A percentile compares a stretch with the other conserved stretches of the same genome.
These are phyloP conservation scores for Corapipo altera DNA, from an alignment of 2,113 vertebrate species.

Conservation along the genomic window DNA sequence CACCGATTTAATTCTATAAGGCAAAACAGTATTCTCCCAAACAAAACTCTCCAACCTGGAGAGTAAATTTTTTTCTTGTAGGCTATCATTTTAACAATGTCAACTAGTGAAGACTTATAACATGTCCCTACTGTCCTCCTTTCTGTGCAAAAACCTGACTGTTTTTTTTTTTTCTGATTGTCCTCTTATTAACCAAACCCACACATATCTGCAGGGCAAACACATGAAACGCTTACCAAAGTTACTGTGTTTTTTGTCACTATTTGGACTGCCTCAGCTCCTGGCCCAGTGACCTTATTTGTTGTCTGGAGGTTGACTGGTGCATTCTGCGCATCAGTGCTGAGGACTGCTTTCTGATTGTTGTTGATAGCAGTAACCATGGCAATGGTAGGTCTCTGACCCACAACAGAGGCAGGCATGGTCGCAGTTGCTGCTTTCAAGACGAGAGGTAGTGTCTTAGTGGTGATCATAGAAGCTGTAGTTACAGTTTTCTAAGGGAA, in stretches of 20 bases:
- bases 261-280: slow-evolving; percentile 89
- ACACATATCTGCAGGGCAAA: background rate
- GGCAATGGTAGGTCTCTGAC: slow-evolving; percentile 91
- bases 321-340: slow-evolving; percentile 87
- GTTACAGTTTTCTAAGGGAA: slow-evolving; percentile 89
- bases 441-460: slow-evolving; percentile 99
- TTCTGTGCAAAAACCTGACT: background rate
- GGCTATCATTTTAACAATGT: background rate
- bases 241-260: slow-evolving; percentile 94
- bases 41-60: background rate
- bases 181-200: background rate
- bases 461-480: slow-evolving; percentile 94
- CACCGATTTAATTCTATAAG: background rate
- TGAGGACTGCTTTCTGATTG: slow-evolving; percentile 85
- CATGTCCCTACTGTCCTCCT: background rate
- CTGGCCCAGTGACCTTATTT: slow-evolving; percentile 89
- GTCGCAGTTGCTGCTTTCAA: slow-evolving; percentile 94
- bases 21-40: background rate
- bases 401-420: slow-evolving; percentile 88
- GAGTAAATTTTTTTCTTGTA: background rate
- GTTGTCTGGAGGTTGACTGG: slow-evolving; percentile 97
- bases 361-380: slow-evolving; percentile 98
- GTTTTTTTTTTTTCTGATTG: background rate
- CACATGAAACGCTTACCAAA: slow-evolving; percentile 82
- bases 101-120: background rate